phyloP scores from a whole-genome alignment of 2,888 invertebrate genomes.

The Protula sp. region DNA sequence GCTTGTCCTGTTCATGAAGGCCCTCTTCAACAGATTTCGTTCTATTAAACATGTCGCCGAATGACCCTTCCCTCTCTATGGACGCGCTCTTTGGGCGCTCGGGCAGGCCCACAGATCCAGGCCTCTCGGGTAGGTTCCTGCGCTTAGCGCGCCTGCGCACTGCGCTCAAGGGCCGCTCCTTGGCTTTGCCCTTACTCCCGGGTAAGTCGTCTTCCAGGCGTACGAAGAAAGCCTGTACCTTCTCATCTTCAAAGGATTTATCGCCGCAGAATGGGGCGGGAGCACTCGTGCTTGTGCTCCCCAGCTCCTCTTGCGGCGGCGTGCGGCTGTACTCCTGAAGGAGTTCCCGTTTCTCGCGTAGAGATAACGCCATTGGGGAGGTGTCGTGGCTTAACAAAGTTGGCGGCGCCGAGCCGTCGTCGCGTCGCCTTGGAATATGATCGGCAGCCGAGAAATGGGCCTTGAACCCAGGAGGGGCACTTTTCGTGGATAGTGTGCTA shows the following conservation, averaged over 20 bases:
- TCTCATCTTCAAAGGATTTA: neutral
- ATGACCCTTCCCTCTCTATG: no score
- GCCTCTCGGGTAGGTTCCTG: no score
- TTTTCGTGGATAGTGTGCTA: neutral
- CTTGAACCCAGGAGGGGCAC: neutral
- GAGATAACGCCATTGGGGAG: neutral
- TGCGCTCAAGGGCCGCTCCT: neutral
- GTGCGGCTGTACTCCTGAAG: neutral
- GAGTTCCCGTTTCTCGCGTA: neutral
- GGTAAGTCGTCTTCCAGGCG: neutral
- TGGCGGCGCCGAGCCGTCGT: neutral
- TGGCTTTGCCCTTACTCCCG: neutral
- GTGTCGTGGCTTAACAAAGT: neutral
- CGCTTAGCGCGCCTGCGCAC: neutral
- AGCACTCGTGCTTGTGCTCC: neutral
- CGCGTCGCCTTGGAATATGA: neutral
- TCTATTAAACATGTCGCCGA: no score
- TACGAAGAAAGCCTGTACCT: neutral
- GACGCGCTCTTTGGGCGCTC: neutral
- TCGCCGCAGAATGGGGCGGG: neutral
- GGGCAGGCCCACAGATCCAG: no score
- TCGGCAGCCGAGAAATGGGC: neutral
- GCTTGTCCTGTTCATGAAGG: no score
- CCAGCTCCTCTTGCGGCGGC: neutral
- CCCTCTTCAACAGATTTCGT: no score